Evolutionary conservation across 2,888 invertebrate genomes (phyloP).

Genomic region (Morpho achilles): DNA sequence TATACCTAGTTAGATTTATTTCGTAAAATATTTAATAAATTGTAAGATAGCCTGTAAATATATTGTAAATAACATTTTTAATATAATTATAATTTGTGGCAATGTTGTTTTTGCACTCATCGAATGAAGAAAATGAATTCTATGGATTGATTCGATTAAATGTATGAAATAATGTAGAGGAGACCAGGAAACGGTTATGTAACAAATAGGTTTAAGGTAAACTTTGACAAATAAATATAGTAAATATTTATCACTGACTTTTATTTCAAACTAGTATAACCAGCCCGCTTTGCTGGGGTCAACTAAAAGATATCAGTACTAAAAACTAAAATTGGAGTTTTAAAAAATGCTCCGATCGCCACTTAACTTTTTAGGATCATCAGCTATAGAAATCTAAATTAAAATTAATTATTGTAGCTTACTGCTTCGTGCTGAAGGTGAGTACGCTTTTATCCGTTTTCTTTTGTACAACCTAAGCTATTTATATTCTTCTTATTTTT

Average conservation of each 20-base stretch:
- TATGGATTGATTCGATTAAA: conserved; percentile 17
- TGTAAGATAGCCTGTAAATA: conserved; percentile 28
- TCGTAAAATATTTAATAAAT: conserved; percentile 25
- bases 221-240: conserved; percentile 77
- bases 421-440: no score
- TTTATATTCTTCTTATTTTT: no score
- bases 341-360: no score
- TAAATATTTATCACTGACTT: conserved; percentile 43
- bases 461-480: no score
- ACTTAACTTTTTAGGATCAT: no score
- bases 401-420: no score
- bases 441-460: no score
- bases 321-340: no score
- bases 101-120: conserved; percentile 19
- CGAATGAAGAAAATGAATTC: conserved; percentile 13
- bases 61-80: conserved; percentile 27
- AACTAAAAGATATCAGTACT: no score
- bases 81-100: conserved; percentile 17
- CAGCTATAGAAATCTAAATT: no score
- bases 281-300: no score
- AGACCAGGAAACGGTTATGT: conserved; percentile 27
- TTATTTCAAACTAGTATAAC: conserved; percentile 20
- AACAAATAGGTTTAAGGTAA: conserved; percentile 52
- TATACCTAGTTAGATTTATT: conserved; percentile 30
- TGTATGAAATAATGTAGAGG: conserved; percentile 17